Conservation (phyloP, 2,888 invertebrate genomes). For the Meandrusa payeni region DNA sequence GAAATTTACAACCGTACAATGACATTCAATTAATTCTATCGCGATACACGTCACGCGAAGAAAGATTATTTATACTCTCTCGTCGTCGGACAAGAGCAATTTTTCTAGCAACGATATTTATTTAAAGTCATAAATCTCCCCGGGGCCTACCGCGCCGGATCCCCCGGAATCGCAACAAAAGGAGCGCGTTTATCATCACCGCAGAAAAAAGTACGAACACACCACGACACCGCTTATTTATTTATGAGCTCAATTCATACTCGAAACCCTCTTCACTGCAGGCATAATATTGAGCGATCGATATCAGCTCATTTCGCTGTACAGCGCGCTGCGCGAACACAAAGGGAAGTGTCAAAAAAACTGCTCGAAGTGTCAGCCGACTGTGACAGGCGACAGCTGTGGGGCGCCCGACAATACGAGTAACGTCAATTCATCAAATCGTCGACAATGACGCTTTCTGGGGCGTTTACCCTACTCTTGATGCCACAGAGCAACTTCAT, state of each 20-base stretch:
- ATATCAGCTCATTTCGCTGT: slow-evolving; percentile 71
- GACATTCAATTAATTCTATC: slow-evolving; percentile 22
- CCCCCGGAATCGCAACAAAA: slow-evolving; percentile 63
- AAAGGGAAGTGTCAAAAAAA: slow-evolving; percentile 70
- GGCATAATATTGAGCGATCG: slow-evolving; percentile 73
- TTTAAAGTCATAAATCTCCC: slow-evolving; percentile 41
- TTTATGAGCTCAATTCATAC: slow-evolving; percentile 72
- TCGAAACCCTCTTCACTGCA: slow-evolving; percentile 55
- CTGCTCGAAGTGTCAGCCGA: slow-evolving; percentile 68
- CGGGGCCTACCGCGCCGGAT: slow-evolving; percentile 49
- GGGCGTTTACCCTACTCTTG: slow-evolving; percentile 54
- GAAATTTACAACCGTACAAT: slow-evolving; percentile 8
- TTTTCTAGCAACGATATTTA: slow-evolving; percentile 38
- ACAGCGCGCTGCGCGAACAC: slow-evolving; percentile 60
- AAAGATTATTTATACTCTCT: slow-evolving; percentile 29
- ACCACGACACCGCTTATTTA: slow-evolving; percentile 75
- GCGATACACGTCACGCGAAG: slow-evolving; percentile 14
- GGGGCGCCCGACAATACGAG: slow-evolving; percentile 61
- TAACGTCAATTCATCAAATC: slow-evolving; percentile 70
- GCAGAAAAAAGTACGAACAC: slow-evolving; percentile 61
- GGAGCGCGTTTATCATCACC: slow-evolving; percentile 58
- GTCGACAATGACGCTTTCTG: slow-evolving; percentile 58
- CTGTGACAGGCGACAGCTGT: slow-evolving; percentile 75
- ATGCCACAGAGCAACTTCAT: slow-evolving; percentile 42
- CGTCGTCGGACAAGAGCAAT: slow-evolving; percentile 30